These are phyloP conservation scores for Drosophila neocordata DNA, from an alignment of 1,140 invertebrate genomes.

Conservation along the genomic window DNA sequence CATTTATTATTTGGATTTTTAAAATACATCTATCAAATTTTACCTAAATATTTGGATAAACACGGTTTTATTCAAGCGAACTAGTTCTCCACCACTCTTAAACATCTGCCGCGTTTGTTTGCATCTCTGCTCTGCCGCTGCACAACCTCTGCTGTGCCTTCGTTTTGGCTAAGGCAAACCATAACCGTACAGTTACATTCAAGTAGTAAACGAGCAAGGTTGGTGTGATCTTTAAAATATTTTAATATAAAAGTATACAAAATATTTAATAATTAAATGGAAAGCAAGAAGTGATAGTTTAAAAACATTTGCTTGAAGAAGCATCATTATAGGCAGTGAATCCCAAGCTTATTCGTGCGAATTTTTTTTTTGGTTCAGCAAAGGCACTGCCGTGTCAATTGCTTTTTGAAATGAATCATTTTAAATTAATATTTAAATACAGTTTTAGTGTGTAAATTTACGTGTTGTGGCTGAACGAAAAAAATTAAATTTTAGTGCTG, in stretches of 20 bases:
- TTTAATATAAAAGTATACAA: neutral
- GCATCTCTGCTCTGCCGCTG: constrained; percentile 43
- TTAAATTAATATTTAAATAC: too few relatives aligned
- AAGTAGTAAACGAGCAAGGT: constrained; percentile 56
- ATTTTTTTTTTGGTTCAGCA: too few relatives aligned
- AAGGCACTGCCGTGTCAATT: too few relatives aligned
- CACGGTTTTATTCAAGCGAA: neutral
- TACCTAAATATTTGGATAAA: neutral
- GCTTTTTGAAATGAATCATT: too few relatives aligned
- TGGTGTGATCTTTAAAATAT: constrained; percentile 40
- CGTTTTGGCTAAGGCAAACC: constrained; percentile 41
- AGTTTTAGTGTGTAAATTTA: too few relatives aligned
- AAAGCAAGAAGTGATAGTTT: too few relatives aligned
- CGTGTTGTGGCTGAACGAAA: neutral
- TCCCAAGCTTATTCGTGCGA: too few relatives aligned
- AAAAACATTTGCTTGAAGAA: too few relatives aligned
- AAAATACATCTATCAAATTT: neutral
- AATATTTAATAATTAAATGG: too few relatives aligned
- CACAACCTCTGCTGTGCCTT: constrained; percentile 43
- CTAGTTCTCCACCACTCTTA: constrained; percentile 3
- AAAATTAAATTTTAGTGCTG: neutral
- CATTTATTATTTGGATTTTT: neutral
- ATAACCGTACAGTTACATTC: constrained; percentile 65
- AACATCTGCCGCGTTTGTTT: constrained; percentile 45
- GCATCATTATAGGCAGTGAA: too few relatives aligned